Evolutionary conservation across 2,888 invertebrate species (phyloP), one percentile per base, ranked within the genome.

Genomic region (Yponomeuta evonymella): DNA sequence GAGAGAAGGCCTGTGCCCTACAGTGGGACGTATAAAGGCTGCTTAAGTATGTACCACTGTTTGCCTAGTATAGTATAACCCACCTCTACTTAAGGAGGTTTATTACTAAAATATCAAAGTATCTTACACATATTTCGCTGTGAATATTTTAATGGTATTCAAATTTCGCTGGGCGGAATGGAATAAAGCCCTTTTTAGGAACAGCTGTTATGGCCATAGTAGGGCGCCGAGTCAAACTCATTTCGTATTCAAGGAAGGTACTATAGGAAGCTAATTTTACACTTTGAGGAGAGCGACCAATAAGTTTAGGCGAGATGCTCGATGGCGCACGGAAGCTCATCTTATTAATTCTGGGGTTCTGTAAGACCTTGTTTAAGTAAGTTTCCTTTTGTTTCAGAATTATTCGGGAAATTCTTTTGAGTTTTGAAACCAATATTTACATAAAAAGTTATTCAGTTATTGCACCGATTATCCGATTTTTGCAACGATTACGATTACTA

Each of bases 181-280:
- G 33, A 65, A 65, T 65, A 65, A 65, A 65, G 30, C 30, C 65
- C 30, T 65, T 65, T 65, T 65, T 12, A 65, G 65, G 29, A 29
- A 30, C 29, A 65, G 33, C 30, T 30, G 29, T 65, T 29, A 33
- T 65, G 33, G 65, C 65, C 33, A 33, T 65, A 30, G 65, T 65
- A 65, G 65, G 30, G 65, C 11, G 33, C 29, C 11, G 65, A 65
- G 33, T 65, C 4, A 5, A 65, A 30, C 15, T 15, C 36, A 48
- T 43, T 70, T 36, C 29, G 62, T 70, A 70, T 70, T 70, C 70
- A 63, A 62, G 63, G 33, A 33, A 36, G 33, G 33, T 62, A 36
- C 15, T 70, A 63, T 36, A 62, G 48, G 62, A 70, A 70, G 70
- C 70, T 70, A 70, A 70, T 70, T 70, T 63, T 62, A 62, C 62